These are phyloP conservation scores for Muscicapa adusta DNA, from an alignment of 2,113 vertebrate genomes.

Conservation along the genomic window DNA sequence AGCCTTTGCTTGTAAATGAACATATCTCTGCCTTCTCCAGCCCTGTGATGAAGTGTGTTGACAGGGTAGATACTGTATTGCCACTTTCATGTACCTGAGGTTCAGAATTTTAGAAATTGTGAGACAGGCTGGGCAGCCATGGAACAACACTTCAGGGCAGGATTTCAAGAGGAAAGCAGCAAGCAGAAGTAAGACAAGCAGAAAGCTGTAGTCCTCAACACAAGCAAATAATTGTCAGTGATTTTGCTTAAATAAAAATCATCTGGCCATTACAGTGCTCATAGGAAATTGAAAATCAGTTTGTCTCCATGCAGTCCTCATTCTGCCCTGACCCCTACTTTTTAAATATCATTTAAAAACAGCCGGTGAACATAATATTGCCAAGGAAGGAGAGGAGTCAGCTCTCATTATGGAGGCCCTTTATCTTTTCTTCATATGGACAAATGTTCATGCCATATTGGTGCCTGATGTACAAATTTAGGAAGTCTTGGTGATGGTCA, in stretches of 20 bases:
- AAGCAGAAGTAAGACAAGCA: neutral
- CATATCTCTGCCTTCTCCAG: neutral
- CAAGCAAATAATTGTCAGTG: neutral
- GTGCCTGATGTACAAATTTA: neutral
- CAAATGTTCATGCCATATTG: neutral
- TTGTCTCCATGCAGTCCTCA: neutral
- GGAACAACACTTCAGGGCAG: neutral
- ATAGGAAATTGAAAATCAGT: neutral
- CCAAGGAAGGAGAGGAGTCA: neutral
- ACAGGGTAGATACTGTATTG: neutral
- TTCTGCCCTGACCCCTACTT: neutral
- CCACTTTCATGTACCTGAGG: neutral
- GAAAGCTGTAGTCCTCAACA: neutral
- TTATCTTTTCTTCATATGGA: neutral
- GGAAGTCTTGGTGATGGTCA: neutral
- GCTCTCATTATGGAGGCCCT: neutral
- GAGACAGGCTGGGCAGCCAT: neutral
- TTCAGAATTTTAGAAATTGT: neutral
- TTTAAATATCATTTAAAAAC: neutral
- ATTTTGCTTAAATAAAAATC: neutral
- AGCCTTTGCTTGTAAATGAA: neutral
- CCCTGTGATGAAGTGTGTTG: neutral
- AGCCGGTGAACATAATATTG: neutral
- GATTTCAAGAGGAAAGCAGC: neutral
- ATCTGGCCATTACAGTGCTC: neutral